Evolutionary conservation across 1,140 invertebrate genomes (phyloP).

Genomic region (Drosophila equinoxialis): DNA sequence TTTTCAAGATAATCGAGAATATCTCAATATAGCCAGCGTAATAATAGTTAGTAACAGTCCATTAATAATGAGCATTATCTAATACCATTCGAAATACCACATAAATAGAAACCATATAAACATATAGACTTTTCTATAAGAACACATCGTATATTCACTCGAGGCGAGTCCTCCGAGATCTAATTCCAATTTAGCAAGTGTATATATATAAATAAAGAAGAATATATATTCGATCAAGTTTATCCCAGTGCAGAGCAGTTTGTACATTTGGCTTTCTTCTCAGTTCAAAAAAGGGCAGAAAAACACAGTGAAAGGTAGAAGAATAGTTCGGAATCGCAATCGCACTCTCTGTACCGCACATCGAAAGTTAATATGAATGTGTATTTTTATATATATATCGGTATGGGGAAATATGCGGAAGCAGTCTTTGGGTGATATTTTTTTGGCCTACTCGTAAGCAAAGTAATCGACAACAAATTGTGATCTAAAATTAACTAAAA

Average conservation of each 20-base stretch:
- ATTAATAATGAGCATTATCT: not conserved
- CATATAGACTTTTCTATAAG: slow-evolving; percentile 4
- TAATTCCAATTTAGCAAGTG: not conserved
- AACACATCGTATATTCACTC: not conserved
- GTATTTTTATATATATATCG: slow-evolving; percentile 46
- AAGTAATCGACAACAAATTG: slow-evolving; percentile 58
- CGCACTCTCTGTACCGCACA: not conserved
- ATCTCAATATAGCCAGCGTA: slow-evolving; percentile 13
- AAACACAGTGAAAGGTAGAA: not conserved
- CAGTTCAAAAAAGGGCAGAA: not conserved
- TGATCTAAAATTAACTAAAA: slow-evolving; percentile 60
- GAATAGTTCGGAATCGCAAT: not conserved
- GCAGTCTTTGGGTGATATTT: slow-evolving; percentile 55
- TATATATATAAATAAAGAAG: not conserved
- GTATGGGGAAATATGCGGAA: not conserved
- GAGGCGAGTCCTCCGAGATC: not conserved
- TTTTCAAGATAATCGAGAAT: slow-evolving; percentile 15
- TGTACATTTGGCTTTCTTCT: slow-evolving; percentile 3
- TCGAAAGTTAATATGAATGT: slow-evolving; percentile 4
- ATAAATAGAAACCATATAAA: not conserved
- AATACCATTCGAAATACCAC: not conserved
- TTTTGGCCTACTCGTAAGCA: slow-evolving; percentile 39
- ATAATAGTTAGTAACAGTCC: slow-evolving; percentile 13
- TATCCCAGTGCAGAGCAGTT: not conserved
- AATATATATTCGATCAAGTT: not conserved